Evolutionary conservation across 2,888 invertebrate genomes (phyloP), one percentile per base, ranked within the genome.

Genomic region (Ectropis crepuscularia): DNA sequence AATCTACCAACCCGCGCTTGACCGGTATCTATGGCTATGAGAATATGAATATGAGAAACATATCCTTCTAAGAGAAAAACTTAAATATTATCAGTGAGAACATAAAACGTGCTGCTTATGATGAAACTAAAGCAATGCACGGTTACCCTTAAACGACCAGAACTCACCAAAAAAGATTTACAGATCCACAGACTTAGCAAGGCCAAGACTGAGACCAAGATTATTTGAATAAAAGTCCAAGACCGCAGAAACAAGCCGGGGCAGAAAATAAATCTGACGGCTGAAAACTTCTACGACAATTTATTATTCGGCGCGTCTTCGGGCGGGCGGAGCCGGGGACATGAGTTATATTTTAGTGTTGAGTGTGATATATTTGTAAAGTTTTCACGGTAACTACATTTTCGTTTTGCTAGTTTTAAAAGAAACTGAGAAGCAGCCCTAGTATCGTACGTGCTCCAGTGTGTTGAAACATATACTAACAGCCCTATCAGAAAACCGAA

Each of bases 331-430:
- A 79, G 68, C 53, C 63, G 65, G 76, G 78, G 80, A 82, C 82
- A 80, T 82, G 83, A 86, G 80, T 83, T 83, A 81, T 79, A 75
- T 74, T 79, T 75, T 77, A 79, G 78, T 80, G 84, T 80, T 81
- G 78, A 77, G 76, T 78, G 79, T 81, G 78, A 81, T 78, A 78
- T 80, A 80, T 82, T 76, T 78, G 61, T 75, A 78, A 75, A 76
- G 77, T 75, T 76, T 63, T 42, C 50, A 59, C 55, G 41, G 37
- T 12, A 43, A 46, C 10, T 50, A 39, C 51, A 16, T 59, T 8
- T 60, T 48, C 36, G 16, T 51, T 51, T 28, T 51, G 16, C 28
- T 51, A 51, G 41, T 28, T 51, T 51, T 42, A 10, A 38, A 51
- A 41, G 16, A 11, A 49, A 49, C n/a, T 38, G 11, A n/a, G 10